A percentile compares a stretch with the other conserved stretches of the same genome.
Evolutionary conservation across 2,888 invertebrate species (phyloP).

Genomic region (Nephrotoma appendiculata): DNA sequence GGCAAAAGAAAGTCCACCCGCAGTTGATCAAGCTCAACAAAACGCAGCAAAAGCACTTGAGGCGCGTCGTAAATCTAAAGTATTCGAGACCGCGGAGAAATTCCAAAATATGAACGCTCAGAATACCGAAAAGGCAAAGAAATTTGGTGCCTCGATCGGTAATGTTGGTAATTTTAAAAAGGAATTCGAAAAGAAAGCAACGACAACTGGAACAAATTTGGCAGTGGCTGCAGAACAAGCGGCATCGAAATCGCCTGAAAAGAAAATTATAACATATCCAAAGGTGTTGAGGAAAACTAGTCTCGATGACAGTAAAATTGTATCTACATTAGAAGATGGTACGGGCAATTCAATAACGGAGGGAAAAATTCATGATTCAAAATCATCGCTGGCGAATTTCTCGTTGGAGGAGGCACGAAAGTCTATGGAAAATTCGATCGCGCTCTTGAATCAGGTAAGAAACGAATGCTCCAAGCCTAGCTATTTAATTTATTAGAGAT

Average conservation of each 20-base stretch:
- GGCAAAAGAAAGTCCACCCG: constrained; percentile 10
- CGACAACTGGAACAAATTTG: constrained; percentile 34
- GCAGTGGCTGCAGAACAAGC: constrained; percentile 13
- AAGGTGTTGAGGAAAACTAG: constrained; percentile 8
- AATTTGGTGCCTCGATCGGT: constrained; percentile 64
- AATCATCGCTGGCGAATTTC: constrained; percentile 35
- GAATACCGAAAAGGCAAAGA: constrained; percentile 50
- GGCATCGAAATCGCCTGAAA: constrained; percentile 7
- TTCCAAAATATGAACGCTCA: constrained; percentile 40
- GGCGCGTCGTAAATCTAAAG: constrained; percentile 49
- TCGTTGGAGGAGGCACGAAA: constrained; percentile 39
- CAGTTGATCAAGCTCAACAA: constrained; percentile 14
- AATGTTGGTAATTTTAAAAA: constrained; percentile 78
- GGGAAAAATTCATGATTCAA: constrained; percentile 37
- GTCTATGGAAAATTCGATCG: constrained; percentile 49
- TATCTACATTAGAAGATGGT: constrained; percentile 1
- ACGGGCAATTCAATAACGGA: constrained; percentile 17
- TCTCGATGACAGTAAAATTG: constrained; percentile 7
- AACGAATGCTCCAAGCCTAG: neutral
- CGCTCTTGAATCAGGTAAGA: constrained; percentile 38
- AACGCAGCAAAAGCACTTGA: constrained; percentile 28
- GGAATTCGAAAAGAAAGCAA: constrained; percentile 70
- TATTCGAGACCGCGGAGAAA: constrained; percentile 55
- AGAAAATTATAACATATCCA: constrained; percentile 8
- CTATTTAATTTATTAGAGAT: no score